A percentile compares a stretch with the other conserved stretches of the same genome.
Evolutionary conservation across 2,888 invertebrate genomes (phyloP).

Genomic region (Leucania comma): DNA sequence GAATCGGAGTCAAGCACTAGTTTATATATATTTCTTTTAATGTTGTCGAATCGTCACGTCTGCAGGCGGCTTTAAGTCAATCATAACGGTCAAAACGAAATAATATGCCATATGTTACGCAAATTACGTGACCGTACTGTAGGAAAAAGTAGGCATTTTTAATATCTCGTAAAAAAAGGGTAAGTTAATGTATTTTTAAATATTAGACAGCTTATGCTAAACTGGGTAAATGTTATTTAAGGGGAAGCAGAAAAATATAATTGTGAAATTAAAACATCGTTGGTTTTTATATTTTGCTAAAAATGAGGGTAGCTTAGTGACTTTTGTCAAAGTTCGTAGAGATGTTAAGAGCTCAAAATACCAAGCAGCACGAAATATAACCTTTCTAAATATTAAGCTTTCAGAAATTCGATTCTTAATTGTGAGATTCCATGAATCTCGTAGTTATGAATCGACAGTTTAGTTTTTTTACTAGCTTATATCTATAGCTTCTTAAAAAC

Average conservation of each 20-base stretch:
- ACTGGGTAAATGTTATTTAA: slow-evolving; percentile 10
- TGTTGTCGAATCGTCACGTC: not conserved
- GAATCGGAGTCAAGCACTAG: no score
- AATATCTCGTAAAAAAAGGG: slow-evolving; percentile 18
- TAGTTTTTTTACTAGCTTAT: no score
- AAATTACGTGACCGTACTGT: not conserved
- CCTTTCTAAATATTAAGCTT: no score
- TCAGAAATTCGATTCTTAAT: not conserved
- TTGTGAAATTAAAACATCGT: slow-evolving; percentile 12
- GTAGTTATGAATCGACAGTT: not conserved
- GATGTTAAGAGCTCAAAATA: not conserved
- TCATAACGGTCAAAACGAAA: not conserved
- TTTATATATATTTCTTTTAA: no score
- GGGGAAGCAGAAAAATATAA: slow-evolving; percentile 9
- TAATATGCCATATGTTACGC: slow-evolving; percentile 12
- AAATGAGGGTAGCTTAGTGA: slow-evolving; percentile 9
- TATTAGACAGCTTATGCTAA: slow-evolving; percentile 10
- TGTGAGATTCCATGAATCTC: not conserved
- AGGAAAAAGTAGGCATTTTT: slow-evolving; percentile 18
- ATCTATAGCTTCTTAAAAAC: not conserved
- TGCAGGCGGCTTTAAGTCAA: not conserved
- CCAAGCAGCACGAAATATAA: not conserved
- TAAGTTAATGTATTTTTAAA: slow-evolving; percentile 41
- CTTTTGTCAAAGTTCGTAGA: slow-evolving; percentile 5
- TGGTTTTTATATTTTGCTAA: not conserved